A percentile compares a stretch with the other conserved stretches of the same genome.
Conservation (phyloP, 1,140 invertebrate species). For the Agrypnia vestita region DNA sequence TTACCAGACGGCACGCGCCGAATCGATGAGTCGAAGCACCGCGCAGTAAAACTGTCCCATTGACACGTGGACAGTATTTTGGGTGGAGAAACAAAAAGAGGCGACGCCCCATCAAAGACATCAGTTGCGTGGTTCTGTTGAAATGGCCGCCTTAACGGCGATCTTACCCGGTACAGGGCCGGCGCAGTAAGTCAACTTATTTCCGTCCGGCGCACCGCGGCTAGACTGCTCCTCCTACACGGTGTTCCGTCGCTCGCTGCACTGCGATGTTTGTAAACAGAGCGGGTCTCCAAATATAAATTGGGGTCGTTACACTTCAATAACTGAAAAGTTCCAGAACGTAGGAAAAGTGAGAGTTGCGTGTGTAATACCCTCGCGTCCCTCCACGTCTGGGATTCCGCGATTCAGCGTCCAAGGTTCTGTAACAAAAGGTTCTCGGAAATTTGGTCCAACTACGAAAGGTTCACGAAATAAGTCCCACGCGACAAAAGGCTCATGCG, state of each 20-base stretch:
- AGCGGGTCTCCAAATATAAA: neutral
- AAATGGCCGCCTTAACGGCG: conserved; percentile 49
- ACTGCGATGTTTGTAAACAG: conserved; percentile 14
- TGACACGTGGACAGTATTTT: conserved; percentile 34
- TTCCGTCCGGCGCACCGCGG: conserved; percentile 54
- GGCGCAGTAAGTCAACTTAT: conserved; percentile 59
- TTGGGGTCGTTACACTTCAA: too few species aligned
- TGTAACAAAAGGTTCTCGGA: too few species aligned
- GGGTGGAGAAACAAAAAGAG: neutral
- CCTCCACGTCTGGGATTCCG: too few species aligned
- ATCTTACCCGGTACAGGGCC: conserved; percentile 55
- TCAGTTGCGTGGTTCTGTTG: conserved; percentile 24
- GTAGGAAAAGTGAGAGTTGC: too few species aligned
- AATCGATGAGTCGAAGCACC: neutral
- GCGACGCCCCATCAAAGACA: conserved; percentile 31
- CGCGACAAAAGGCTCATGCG: too few species aligned
- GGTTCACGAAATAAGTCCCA: too few species aligned
- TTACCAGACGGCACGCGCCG: neutral
- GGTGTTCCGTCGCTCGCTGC: neutral
- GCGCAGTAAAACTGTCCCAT: conserved; percentile 20
- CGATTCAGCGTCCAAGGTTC: too few species aligned
- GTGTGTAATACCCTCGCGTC: too few species aligned
- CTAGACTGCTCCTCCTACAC: conserved; percentile 27
- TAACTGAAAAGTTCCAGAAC: too few species aligned
- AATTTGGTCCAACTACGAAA: too few species aligned